Base-by-base conservation (phyloP, 92 coral and sea anemone genomes). In the Micromussa lordhowensis region DNA sequence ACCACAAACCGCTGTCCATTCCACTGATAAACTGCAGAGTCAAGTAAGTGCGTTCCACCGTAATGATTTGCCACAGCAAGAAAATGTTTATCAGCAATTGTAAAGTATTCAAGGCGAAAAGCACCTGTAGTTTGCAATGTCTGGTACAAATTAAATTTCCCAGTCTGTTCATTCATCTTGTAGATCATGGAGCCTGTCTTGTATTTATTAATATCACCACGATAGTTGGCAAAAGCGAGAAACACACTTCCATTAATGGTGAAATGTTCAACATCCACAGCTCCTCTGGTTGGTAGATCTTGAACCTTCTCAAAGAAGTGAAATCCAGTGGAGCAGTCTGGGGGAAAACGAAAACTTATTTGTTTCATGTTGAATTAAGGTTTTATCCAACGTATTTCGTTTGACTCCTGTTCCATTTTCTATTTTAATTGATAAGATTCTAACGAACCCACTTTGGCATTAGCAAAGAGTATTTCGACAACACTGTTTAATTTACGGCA, bases 231-330 rank as follows among this genome's bases (percentile, higher is more conserved):
- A 28, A 82, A 54, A 75, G 79, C 91, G 5, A 88, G 82, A 66
- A 57, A 88, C 59, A 82, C 77, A 22, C 31, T 74, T 35, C 38
- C 38, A 35, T 35, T 35, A 35, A 35, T 35, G 38, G 38, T 35
- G 38, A 35, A 35, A 35, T 35, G 38, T 35, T 35, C 38, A 4
- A 35, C 38, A 35, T 35, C 38, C 4, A 1, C 2, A 35, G 38
- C 38, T 35, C 38, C 38, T 35, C 38, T 35, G 38, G 38, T 35
- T 35, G 38, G 38, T 35, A 1, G 38, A 18, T 88, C 49, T 68
- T 88, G 91, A 64, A 88, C 58, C 24, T 81, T 81, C 74, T 80
- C 91, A 17, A 87, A 87, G 72, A 80, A 87, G 68, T 87, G 86
- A n/a, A 87, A 85, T 31, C 91, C 91, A 29, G 59, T 11, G n/a